phyloP scores from a whole-genome alignment of 1,140 invertebrate species.

The Odontomachus brunneus region DNA sequence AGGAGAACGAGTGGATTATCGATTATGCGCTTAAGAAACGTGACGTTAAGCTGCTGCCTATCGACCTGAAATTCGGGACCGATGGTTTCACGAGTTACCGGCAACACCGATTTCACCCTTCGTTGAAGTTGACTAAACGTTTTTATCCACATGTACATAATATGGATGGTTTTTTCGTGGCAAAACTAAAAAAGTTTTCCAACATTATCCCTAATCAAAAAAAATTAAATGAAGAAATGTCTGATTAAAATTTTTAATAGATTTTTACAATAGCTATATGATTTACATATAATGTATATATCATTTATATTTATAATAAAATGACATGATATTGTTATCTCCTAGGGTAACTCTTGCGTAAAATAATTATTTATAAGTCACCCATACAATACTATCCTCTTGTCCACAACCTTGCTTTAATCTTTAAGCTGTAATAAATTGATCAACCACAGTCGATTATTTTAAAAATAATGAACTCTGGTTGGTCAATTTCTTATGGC shows the following conservation, averaged over 20 bases:
- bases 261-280: conserved; percentile 48
- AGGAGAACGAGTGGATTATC: conserved; percentile 99
- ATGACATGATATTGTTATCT: conserved; percentile 11
- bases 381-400: neutral
- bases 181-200: conserved; percentile 98
- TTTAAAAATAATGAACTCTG: too few species aligned
- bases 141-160: conserved; percentile 99
- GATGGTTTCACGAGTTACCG: conserved; percentile 97
- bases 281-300: too few species aligned
- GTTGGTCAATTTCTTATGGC: too few species aligned
- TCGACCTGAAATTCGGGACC: conserved; percentile 97
- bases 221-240: conserved; percentile 60
- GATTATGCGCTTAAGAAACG: conserved; percentile 98
- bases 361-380: conserved; percentile 8
- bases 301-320: conserved; percentile 22
- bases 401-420: too few species aligned
- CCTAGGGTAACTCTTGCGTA: neutral
- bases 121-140: conserved; percentile 94
- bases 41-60: conserved; percentile 96
- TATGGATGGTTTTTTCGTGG: conserved; percentile 99
- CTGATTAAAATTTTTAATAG: conserved; percentile 50
- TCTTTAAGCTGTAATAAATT: too few species aligned
- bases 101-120: conserved; percentile 96
- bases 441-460: too few species aligned
- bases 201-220: conserved; percentile 89